phyloP scores from a whole-genome alignment of 2,888 invertebrate genomes.

The Blera fallax region DNA sequence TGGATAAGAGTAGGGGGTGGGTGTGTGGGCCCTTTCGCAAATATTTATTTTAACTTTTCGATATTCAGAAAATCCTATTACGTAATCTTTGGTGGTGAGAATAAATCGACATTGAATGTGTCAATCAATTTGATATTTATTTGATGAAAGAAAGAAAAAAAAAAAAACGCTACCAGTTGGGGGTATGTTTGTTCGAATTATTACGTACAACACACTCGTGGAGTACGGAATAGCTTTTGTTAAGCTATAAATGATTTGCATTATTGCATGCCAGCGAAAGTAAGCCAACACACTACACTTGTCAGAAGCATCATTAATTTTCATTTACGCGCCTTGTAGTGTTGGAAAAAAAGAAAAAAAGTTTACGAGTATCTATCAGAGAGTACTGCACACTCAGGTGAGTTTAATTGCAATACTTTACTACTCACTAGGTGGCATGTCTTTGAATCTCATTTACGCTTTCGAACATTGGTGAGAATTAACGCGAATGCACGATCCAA shows the following conservation, averaged over 20 bases:
- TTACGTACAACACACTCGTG: no score
- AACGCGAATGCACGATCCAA: neutral
- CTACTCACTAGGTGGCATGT: slow-evolving; percentile 32
- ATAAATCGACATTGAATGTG: slow-evolving; percentile 19
- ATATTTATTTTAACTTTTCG: slow-evolving; percentile 61
- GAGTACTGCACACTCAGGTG: slow-evolving; percentile 7
- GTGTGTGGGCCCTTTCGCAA: slow-evolving; percentile 49
- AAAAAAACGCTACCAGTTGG: neutral
- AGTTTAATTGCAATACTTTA: slow-evolving; percentile 40
- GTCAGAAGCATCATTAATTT: slow-evolving; percentile 38
- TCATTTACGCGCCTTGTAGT: slow-evolving; percentile 23
- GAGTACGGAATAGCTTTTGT: neutral
- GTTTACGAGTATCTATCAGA: slow-evolving; percentile 27
- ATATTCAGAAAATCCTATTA: slow-evolving; percentile 31
- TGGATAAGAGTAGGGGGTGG: slow-evolving; percentile 35
- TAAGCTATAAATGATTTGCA: neutral
- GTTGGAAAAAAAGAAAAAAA: neutral
- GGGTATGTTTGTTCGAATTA: neutral
- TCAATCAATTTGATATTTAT: slow-evolving; percentile 29
- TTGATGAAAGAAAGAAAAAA: neutral
- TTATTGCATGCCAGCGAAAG: neutral
- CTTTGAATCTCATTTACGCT: slow-evolving; percentile 23
- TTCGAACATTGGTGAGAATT: neutral
- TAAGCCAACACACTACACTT: slow-evolving; percentile 4
- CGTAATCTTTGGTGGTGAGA: slow-evolving; percentile 16